Percentiles rank a stretch among this genome's conserved stretches.
Evolutionary conservation across 2,113 vertebrate species (phyloP).

Genomic region (Pterocles burchelli): DNA sequence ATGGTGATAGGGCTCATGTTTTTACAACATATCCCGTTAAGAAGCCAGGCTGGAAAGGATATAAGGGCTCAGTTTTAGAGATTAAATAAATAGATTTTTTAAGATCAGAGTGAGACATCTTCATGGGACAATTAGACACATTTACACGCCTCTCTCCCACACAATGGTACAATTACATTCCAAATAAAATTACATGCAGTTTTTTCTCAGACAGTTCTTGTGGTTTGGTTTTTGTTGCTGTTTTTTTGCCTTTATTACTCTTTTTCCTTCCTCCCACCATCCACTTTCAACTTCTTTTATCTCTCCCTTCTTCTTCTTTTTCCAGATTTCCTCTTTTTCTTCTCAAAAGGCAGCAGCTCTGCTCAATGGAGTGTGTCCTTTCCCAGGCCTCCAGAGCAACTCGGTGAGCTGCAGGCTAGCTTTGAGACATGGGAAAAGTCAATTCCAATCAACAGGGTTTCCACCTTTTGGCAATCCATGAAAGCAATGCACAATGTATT

Average conservation of each 20-base stretch:
- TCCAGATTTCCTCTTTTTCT: background rate
- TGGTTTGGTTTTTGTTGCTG: background rate
- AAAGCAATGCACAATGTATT: background rate
- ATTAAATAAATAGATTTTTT: background rate
- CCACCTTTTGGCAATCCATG: slow-evolving; percentile 41
- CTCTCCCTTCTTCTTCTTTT: background rate
- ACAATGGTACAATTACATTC: background rate
- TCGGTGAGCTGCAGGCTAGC: background rate
- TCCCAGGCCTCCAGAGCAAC: slow-evolving; percentile 48
- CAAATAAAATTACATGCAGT: background rate
- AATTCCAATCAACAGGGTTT: slow-evolving; percentile 10
- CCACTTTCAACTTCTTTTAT: background rate
- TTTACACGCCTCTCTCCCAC: background rate
- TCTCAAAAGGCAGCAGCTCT: slow-evolving; percentile 2
- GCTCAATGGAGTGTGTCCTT: background rate
- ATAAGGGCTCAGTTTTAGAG: background rate
- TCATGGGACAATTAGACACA: background rate
- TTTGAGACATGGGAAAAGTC: slow-evolving; percentile 55
- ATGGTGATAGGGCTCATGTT: background rate
- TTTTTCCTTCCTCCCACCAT: background rate
- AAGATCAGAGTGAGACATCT: background rate
- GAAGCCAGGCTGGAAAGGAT: background rate
- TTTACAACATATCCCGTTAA: background rate
- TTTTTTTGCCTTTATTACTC: background rate
- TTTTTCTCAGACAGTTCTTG: background rate